Evolutionary conservation across 2,888 invertebrate species (phyloP).

Genomic region (Shargacucullia verbasci): DNA sequence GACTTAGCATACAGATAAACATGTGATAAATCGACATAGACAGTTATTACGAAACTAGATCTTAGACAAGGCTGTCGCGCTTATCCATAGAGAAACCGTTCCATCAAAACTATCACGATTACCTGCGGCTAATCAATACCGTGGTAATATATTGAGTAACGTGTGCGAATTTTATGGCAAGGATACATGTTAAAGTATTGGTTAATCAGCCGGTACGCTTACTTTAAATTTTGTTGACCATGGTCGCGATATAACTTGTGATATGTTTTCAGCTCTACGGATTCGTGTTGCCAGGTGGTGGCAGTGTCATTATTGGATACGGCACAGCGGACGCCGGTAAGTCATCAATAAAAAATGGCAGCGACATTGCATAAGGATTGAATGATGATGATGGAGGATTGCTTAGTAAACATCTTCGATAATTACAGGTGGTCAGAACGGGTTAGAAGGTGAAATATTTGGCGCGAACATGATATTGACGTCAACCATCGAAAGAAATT

Average conservation of each 20-base stretch:
- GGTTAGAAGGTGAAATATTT: conserved; percentile 91
- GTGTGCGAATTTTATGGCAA: conserved; percentile 36
- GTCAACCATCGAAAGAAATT: conserved; percentile 87
- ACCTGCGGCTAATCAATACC: conserved; percentile 64
- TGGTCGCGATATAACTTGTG: conserved; percentile 1
- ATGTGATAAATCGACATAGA: conserved; percentile 68
- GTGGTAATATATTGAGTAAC: conserved; percentile 59
- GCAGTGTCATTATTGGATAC: conserved; percentile 92
- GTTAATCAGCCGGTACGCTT: conserved; percentile 15
- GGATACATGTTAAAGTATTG: conserved; percentile 20
- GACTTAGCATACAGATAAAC: conserved; percentile 63
- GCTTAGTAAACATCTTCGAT: conserved; percentile 7
- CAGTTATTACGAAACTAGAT: conserved; percentile 71
- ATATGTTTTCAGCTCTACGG: conserved; percentile 86
- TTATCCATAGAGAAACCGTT: conserved; percentile 63
- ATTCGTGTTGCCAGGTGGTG: conserved; percentile 88
- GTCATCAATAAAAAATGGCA: conserved; percentile 1
- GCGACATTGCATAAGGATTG: no score
- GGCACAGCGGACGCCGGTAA: conserved; percentile 91
- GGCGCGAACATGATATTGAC: conserved; percentile 91
- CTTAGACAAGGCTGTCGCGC: conserved; percentile 63
- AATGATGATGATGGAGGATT: no score
- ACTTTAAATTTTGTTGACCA: conserved; percentile 1
- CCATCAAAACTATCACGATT: conserved; percentile 58
- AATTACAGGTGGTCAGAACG: conserved; percentile 88